phyloP scores from a whole-genome alignment of 2,888 invertebrate species.

The Leptinotarsa haldemani region DNA sequence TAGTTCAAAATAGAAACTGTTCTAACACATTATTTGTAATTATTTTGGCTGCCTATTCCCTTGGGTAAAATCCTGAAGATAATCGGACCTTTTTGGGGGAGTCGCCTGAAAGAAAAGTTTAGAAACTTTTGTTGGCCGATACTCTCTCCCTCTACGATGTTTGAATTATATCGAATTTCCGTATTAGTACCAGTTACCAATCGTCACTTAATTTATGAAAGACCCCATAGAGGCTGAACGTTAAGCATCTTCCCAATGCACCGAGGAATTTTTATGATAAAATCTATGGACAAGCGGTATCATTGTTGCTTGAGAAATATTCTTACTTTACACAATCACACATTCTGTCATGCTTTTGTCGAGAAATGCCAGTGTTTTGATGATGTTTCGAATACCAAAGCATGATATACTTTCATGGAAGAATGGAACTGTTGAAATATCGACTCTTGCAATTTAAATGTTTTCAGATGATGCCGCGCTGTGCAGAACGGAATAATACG shows the following conservation, averaged over 20 bases:
- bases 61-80: no score
- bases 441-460: slow-evolving; percentile 13
- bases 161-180: not conserved
- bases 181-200: slow-evolving; percentile 1
- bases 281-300: slow-evolving; percentile 16
- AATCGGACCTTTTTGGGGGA: no score
- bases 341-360: slow-evolving; percentile 34
- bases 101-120: no score
- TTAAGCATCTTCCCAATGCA: slow-evolving; percentile 18
- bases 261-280: slow-evolving; percentile 17
- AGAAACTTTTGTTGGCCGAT: no score
- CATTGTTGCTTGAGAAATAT: slow-evolving; percentile 25
- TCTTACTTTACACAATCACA: slow-evolving; percentile 26
- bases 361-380: slow-evolving; percentile 30
- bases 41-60: no score
- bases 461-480: not conserved
- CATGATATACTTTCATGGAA: slow-evolving; percentile 23
- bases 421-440: slow-evolving; percentile 20
- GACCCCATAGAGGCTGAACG: slow-evolving; percentile 9
- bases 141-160: not conserved
- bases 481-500: not conserved
- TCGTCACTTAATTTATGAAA: slow-evolving; percentile 11
- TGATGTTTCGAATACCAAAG: slow-evolving; percentile 30
- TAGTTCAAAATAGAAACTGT: no score
- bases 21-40: no score